Percentiles rank a stretch among this genome's conserved stretches.
Evolutionary conservation across 2,797 vertebrate species (phyloP).

Genomic region (Cephalopachus bancanus): DNA sequence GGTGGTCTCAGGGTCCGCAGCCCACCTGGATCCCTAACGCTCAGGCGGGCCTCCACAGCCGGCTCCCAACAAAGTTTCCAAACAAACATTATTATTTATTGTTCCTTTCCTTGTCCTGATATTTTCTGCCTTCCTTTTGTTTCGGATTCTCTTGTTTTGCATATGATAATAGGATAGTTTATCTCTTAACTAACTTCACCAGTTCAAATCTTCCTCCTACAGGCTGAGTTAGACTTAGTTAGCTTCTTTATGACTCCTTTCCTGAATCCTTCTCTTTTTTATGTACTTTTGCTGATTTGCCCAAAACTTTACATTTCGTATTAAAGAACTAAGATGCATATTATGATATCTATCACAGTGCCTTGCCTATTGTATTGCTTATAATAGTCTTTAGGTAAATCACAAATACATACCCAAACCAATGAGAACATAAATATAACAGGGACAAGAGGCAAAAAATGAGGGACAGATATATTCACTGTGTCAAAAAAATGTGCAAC

Average conservation of each 20-base stretch:
- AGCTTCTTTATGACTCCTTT: not conserved
- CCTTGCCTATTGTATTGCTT: not conserved
- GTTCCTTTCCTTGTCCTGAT: not conserved
- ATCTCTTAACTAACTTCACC: slow-evolving; percentile 17
- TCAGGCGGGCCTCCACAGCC: too few species aligned
- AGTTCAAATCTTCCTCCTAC: not conserved
- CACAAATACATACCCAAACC: not conserved
- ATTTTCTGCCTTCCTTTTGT: not conserved
- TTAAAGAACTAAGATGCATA: not conserved
- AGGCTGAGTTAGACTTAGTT: not conserved
- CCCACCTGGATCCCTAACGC: too few species aligned
- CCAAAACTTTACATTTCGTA: not conserved
- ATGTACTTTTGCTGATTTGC: not conserved
- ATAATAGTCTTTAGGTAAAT: not conserved
- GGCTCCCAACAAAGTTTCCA: not conserved
- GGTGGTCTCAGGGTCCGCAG: too few species aligned
- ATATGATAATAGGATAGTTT: not conserved
- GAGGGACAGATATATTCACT: not conserved
- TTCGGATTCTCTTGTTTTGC: not conserved
- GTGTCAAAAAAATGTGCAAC: not conserved
- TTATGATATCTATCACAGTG: not conserved
- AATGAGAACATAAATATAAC: not conserved
- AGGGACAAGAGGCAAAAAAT: not conserved
- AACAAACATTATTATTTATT: slow-evolving; percentile 25
- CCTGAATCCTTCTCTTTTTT: not conserved